Conservation (phyloP, 2,113 vertebrate genomes). For the Alosa alosa region DNA sequence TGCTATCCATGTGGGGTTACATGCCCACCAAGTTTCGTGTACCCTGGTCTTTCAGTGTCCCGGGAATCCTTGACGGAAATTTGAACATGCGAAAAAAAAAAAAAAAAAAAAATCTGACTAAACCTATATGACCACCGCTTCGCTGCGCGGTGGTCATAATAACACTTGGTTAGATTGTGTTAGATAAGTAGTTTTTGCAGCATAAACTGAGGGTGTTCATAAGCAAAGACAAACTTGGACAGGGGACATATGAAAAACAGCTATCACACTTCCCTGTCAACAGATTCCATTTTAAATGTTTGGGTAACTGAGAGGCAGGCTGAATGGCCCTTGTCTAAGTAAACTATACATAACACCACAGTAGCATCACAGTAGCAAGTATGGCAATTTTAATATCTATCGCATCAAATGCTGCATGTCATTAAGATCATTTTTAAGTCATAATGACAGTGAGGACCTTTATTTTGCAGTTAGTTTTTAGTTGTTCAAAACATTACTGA, state of each 20-base stretch:
- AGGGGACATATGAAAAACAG: too few species aligned
- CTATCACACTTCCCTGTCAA: not conserved
- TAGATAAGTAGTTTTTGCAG: too few species aligned
- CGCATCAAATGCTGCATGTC: not conserved
- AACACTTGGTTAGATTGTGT: too few species aligned
- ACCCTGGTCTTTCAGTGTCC: too few species aligned
- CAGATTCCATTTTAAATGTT: not conserved
- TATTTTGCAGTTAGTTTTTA: not conserved
- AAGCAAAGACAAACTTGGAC: not conserved
- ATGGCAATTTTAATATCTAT: not conserved
- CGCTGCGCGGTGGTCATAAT: too few species aligned
- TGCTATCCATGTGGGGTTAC: too few species aligned
- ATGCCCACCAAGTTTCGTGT: too few species aligned
- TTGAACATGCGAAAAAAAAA: too few species aligned
- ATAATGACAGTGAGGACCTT: not conserved
- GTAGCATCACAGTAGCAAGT: not conserved
- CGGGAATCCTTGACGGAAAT: too few species aligned
- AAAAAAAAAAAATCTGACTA: too few species aligned
- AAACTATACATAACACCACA: not conserved
- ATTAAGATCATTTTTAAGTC: not conserved
- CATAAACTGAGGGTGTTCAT: too few species aligned
- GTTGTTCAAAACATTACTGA: not conserved
- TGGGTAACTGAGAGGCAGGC: not conserved
- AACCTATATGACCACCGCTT: too few species aligned
- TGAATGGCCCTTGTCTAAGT: not conserved